Conservation (phyloP, 2,113 vertebrate species). For the Corynorhinus townsendii region DNA sequence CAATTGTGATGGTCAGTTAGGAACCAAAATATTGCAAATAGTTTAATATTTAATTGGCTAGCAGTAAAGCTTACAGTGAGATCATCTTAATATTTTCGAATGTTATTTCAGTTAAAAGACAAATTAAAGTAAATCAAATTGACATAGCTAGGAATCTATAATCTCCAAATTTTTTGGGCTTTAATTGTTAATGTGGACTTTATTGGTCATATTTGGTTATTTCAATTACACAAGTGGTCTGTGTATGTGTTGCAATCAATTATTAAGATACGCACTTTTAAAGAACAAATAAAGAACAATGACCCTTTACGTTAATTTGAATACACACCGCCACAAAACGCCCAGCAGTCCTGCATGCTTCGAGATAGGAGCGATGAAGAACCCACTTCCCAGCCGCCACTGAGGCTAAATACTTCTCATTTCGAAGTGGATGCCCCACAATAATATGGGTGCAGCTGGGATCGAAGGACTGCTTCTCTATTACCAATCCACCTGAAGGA, state of each 20-base stretch:
- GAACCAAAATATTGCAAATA: not conserved
- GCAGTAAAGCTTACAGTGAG: not conserved
- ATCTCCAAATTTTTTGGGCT: not conserved
- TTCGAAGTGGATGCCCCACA: constrained; percentile 94
- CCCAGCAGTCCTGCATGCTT: constrained; percentile 87
- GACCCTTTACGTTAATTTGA: not conserved
- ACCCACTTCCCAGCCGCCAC: constrained; percentile 99
- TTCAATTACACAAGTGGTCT: not conserved
- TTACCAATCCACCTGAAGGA: constrained; percentile 86
- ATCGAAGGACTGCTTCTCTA: constrained; percentile 97
- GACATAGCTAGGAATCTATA: not conserved
- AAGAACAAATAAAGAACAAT: not conserved
- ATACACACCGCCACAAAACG: constrained; percentile 87
- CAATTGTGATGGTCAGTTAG: not conserved
- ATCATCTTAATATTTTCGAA: not conserved
- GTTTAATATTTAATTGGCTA: constrained; percentile 9
- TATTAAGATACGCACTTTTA: not conserved
- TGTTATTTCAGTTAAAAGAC: not conserved
- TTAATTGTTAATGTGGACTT: not conserved
- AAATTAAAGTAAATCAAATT: constrained; percentile 1
- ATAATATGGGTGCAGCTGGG: constrained; percentile 95
- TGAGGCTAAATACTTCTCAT: constrained; percentile 96
- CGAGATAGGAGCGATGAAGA: constrained; percentile 95
- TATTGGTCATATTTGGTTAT: not conserved
- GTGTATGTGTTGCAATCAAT: not conserved